These are phyloP conservation scores for Melanostoma mellinum DNA, from an alignment of 2,888 invertebrate genomes.

Conservation along the genomic window DNA sequence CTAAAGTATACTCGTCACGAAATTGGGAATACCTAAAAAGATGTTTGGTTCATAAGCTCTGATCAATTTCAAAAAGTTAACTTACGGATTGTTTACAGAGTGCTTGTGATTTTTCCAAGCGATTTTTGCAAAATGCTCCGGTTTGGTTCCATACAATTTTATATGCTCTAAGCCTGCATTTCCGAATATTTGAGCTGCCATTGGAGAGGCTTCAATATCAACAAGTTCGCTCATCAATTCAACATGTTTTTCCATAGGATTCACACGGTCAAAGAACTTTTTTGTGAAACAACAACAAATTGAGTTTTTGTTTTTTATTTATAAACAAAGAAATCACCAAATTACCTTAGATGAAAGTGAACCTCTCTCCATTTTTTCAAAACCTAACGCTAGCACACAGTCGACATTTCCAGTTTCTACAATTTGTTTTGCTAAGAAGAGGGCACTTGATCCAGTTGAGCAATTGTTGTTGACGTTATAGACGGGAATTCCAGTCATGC, in stretches of 20 bases:
- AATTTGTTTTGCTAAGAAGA: constrained; percentile 94
- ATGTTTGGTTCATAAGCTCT: constrained; percentile 1
- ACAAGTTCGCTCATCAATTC: constrained; percentile 91
- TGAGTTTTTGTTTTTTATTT: background rate
- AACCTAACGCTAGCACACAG: constrained; percentile 96
- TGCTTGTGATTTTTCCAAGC: constrained; percentile 99
- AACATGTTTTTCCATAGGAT: constrained; percentile 94
- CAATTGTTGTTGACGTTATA: constrained; percentile 99
- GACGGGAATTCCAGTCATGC: constrained; percentile 98
- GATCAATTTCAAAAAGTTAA: constrained; percentile 69
- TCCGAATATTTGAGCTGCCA: constrained; percentile 97
- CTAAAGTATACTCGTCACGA: constrained; percentile 93
- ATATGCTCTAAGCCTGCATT: constrained; percentile 97
- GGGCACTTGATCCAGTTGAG: constrained; percentile 96
- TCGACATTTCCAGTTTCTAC: constrained; percentile 94
- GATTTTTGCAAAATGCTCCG: constrained; percentile 97
- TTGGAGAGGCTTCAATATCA: constrained; percentile 91
- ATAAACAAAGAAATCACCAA: constrained; percentile 1
- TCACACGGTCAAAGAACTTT: constrained; percentile 90
- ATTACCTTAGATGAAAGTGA: constrained; percentile 89
- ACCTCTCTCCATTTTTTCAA: constrained; percentile 98
- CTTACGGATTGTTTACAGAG: constrained; percentile 96
- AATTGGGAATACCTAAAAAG: constrained; percentile 92
- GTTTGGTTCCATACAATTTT: constrained; percentile 91
- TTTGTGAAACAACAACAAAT: background rate